These are phyloP conservation scores for Poeciliopsis occidentalis DNA, from an alignment of 2,113 vertebrate species.

Conservation along the genomic window DNA sequence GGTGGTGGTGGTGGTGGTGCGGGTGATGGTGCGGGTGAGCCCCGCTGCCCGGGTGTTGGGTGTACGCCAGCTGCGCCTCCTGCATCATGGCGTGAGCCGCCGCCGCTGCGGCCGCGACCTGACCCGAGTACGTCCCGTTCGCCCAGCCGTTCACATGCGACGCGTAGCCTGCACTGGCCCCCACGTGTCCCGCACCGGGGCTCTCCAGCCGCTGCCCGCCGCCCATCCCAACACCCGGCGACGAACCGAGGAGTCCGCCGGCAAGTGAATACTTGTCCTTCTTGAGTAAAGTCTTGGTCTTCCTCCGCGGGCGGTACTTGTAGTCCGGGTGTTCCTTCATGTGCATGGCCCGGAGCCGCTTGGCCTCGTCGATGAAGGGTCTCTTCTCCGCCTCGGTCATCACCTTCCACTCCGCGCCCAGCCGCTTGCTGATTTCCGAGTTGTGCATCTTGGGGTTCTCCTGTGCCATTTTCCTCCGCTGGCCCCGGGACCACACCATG, in stretches of 20 bases:
- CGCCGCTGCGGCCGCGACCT: conserved; percentile 90
- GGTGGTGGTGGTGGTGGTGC: conserved; percentile 71
- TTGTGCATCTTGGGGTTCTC: conserved; percentile 91
- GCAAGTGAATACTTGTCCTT: conserved; percentile 98
- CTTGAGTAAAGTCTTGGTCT: conserved; percentile 97
- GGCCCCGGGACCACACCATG: conserved; percentile 89
- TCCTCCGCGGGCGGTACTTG: conserved; percentile 95
- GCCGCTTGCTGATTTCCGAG: conserved; percentile 89
- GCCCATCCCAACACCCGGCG: conserved; percentile 81
- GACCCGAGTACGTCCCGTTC: conserved; percentile 91
- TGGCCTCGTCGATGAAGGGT: conserved; percentile 98
- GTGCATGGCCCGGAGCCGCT: conserved; percentile 95
- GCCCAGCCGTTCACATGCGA: conserved; percentile 97
- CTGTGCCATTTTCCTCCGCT: conserved; percentile 87
- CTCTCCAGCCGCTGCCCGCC: conserved; percentile 90
- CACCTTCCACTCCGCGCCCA: conserved; percentile 91
- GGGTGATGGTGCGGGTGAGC: conserved; percentile 83
- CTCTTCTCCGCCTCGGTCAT: conserved; percentile 97
- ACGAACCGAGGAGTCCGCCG: conserved; percentile 84
- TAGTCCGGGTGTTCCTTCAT: conserved; percentile 99
- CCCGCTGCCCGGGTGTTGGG: conserved; percentile 89
- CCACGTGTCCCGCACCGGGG: conserved; percentile 85
- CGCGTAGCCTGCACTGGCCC: conserved; percentile 83
- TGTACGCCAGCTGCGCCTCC: conserved; percentile 94
- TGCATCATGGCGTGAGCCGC: conserved; percentile 96